Percentiles rank a stretch among this genome's conserved stretches.
Conservation (phyloP, 2,888 invertebrate genomes). For the Sepiola atlantica region DNA sequence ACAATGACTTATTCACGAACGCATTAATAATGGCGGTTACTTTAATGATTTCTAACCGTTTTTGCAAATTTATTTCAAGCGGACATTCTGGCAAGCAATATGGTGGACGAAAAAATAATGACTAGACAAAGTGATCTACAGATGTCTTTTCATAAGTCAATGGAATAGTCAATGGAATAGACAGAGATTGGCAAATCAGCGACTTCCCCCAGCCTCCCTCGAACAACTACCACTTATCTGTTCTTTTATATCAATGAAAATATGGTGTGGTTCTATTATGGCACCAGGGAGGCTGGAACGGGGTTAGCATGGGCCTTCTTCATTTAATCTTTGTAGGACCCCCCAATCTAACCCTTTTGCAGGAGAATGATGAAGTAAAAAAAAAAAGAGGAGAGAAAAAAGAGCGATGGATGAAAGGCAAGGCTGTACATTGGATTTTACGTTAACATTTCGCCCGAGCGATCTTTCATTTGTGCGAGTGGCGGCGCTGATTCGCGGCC, state of each 20-base stretch:
- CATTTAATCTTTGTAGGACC: not conserved
- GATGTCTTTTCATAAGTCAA: slow-evolving; percentile 19
- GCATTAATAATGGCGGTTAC: not conserved
- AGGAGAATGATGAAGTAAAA: not conserved
- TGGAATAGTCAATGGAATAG: not conserved
- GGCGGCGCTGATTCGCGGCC: not conserved
- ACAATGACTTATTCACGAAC: too few relatives aligned
- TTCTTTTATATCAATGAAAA: not conserved
- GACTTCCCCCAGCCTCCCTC: not conserved
- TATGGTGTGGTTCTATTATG: not conserved
- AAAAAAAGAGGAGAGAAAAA: not conserved
- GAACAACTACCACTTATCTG: too few relatives aligned
- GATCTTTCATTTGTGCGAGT: not conserved
- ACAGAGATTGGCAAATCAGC: not conserved
- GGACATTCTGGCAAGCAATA: slow-evolving; percentile 6
- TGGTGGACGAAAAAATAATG: not conserved
- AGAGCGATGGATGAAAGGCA: not conserved
- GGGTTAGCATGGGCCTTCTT: not conserved
- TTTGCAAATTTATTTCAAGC: not conserved
- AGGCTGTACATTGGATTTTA: not conserved
- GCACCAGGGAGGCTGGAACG: not conserved
- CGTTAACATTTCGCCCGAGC: not conserved
- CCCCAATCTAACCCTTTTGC: not conserved
- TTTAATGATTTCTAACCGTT: not conserved
- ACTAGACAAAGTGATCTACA: not conserved